Evolutionary conservation across 2,797 vertebrate genomes (phyloP), one percentile per base, ranked within the genome.

Genomic region (Choloepus didactylus): DNA sequence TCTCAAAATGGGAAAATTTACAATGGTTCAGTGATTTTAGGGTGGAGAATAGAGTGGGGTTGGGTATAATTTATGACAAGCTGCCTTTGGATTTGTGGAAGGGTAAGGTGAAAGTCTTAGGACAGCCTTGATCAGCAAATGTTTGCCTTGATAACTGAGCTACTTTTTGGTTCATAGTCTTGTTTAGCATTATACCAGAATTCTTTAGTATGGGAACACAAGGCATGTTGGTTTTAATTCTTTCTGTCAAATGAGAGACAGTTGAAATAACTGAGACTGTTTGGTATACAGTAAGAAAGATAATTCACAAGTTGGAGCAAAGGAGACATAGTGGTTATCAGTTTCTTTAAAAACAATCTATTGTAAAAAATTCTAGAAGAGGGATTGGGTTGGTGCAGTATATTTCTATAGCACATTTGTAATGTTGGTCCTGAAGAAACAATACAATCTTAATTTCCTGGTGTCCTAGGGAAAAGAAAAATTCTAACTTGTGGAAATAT

Each of bases 11-110:
- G 25, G 8, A 86, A 59, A 72, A 81, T 38, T 29, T 35, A 35
- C 35, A 35, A 35, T 35, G 35, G 35, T 35, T 49, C 46, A 31
- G 46, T 87, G 88, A 91, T 91, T 91, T 90, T 64, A 91, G n/a
- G 35, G 46, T 29, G 18, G 35, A 3, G 1, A 60, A 73, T 49
- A 46, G 18, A 15, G 62, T 64, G n/a, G 66, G 44, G 10, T 62
- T 14, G 18, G 16, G 3, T 2, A 59, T 25, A 79, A 46, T 64
- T 94, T 80, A 73, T 79, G 6, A 66, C 18, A 80, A 21, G 7
- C n/a, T 73, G 18, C 49, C 19, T 54, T 81, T 56, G 14, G 23
- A 54, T 81, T 75, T 21, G 51, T 70, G 56, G 56, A 6, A 16
- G 0, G 7, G 21, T 62, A 14, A 46, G n/a, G 14, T 82, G 15